Evolutionary conservation across 1,140 invertebrate genomes (phyloP).

Genomic region (Pteromalus puparum): DNA sequence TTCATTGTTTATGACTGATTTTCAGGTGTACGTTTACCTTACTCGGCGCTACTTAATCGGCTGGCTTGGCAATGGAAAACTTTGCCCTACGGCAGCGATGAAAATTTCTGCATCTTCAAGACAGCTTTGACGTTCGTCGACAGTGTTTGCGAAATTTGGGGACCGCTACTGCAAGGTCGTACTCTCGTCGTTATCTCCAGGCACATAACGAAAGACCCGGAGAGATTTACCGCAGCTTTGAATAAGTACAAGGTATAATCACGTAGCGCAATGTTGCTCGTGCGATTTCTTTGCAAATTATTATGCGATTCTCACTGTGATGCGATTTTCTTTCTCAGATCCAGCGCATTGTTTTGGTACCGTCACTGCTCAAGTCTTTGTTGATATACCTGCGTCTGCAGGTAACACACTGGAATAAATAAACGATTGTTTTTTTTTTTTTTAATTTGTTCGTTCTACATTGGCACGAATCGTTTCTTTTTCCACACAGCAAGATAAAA

Average conservation of each 20-base stretch:
- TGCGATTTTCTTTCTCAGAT: slow-evolving; percentile 67
- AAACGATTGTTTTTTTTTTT: background rate
- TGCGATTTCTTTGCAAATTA: background rate
- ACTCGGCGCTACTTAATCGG: slow-evolving; percentile 86
- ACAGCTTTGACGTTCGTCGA: slow-evolving; percentile 93
- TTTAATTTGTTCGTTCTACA: too few species aligned
- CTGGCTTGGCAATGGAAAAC: slow-evolving; percentile 89
- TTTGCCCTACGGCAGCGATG: slow-evolving; percentile 82
- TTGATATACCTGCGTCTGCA: slow-evolving; percentile 80
- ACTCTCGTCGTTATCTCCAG: slow-evolving; percentile 84
- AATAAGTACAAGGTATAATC: slow-evolving; percentile 81
- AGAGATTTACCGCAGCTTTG: slow-evolving; percentile 81
- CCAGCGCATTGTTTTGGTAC: slow-evolving; percentile 86
- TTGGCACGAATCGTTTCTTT: background rate
- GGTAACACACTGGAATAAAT: slow-evolving; percentile 52
- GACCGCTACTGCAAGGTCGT: slow-evolving; percentile 83
- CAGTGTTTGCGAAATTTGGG: slow-evolving; percentile 91
- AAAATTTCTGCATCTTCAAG: slow-evolving; percentile 87
- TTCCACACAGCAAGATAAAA: slow-evolving; percentile 12
- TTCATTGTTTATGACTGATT: background rate
- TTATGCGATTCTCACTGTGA: background rate
- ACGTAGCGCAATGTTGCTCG: too few species aligned
- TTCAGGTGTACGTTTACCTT: slow-evolving; percentile 86
- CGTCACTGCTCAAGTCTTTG: slow-evolving; percentile 86
- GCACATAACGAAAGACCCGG: slow-evolving; percentile 83